Percentiles rank a stretch among this genome's conserved stretches.
Conservation (phyloP, 2,888 invertebrate species). For the Dynastes grantii region DNA sequence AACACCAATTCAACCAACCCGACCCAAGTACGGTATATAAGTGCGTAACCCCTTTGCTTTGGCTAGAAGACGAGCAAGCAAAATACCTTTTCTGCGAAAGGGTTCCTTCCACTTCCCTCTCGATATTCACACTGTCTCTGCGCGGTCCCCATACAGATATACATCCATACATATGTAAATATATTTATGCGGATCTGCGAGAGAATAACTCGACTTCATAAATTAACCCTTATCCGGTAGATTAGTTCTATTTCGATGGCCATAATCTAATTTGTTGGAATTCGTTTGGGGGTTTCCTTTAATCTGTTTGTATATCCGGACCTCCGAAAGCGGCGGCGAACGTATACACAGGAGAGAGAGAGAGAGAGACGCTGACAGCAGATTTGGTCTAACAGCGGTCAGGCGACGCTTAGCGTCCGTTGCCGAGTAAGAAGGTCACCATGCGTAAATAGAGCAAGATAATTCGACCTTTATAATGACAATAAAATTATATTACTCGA, state of each 20-base stretch:
- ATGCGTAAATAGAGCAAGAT: slow-evolving; percentile 35
- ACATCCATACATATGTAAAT: neutral
- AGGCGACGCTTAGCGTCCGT: no score
- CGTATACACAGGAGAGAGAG: neutral
- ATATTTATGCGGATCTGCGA: neutral
- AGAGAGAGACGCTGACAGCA: no score
- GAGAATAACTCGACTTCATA: slow-evolving; percentile 24
- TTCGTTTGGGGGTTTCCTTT: slow-evolving; percentile 44
- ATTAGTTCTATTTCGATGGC: slow-evolving; percentile 41
- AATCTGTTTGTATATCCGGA: slow-evolving; percentile 39
- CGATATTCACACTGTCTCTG: neutral
- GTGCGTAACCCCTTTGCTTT: no score
- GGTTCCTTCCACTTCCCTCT: no score
- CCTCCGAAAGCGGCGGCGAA: neutral
- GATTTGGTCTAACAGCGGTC: no score
- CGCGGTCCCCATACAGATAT: neutral
- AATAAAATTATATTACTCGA: slow-evolving; percentile 46
- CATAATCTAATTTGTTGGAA: slow-evolving; percentile 47
- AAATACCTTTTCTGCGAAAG: no score
- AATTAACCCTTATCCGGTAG: slow-evolving; percentile 46
- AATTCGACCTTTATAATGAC: slow-evolving; percentile 45
- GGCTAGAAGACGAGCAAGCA: no score
- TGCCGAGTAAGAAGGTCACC: neutral
- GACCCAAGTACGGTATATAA: no score
- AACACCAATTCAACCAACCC: no score